Conservation (phyloP, 1,140 invertebrate genomes). For the Dendroctonus ponderosae region DNA sequence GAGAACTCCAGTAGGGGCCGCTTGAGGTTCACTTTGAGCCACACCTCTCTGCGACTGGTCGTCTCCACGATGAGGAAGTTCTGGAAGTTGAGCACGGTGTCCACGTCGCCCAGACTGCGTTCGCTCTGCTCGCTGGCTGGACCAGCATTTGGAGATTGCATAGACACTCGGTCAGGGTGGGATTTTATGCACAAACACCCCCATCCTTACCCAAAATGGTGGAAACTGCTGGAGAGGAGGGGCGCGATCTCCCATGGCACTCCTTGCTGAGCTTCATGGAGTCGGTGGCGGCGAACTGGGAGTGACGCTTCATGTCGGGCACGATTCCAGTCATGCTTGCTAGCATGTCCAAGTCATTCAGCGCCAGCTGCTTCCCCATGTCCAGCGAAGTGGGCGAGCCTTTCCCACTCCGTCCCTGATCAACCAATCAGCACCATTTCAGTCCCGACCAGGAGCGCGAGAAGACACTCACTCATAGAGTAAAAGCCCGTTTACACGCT, state of each 20-base stretch:
- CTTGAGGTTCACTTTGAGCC: constrained; percentile 21
- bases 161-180: background rate
- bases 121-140: background rate
- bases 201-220: background rate
- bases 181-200: background rate
- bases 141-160: background rate
- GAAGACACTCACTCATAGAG: too few species aligned
- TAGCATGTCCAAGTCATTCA: background rate
- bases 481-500: too few species aligned
- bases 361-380: constrained; percentile 7
- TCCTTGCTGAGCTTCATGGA: constrained; percentile 1
- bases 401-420: too few species aligned
- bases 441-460: too few species aligned
- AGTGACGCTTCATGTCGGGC: background rate
- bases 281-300: background rate
- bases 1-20: constrained; percentile 32
- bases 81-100: constrained; percentile 7
- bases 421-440: too few species aligned
- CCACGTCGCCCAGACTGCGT: background rate
- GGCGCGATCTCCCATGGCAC: background rate
- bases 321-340: background rate
- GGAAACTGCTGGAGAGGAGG: background rate
- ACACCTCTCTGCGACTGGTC: constrained; percentile 20
- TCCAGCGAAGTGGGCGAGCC: constrained; percentile 3
- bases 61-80: constrained; percentile 28